Percentiles rank a stretch among this genome's conserved stretches.
These are phyloP conservation scores for Pantala flavescens DNA, from an alignment of 1,140 invertebrate genomes.

Conservation along the genomic window DNA sequence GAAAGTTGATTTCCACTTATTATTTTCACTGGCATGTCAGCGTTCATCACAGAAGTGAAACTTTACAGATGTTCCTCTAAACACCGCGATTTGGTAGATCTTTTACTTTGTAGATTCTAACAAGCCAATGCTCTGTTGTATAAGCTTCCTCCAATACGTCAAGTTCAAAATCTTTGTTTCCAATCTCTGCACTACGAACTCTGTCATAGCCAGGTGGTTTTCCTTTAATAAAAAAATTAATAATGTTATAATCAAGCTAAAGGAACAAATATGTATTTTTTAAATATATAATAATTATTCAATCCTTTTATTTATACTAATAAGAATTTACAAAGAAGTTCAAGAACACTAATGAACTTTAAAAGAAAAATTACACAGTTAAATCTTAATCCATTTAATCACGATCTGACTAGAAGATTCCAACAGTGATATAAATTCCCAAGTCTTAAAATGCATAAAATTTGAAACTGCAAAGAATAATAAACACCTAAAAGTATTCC, in stretches of 20 bases:
- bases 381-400: no score
- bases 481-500: no score
- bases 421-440: no score
- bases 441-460: no score
- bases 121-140: slow-evolving; percentile 92
- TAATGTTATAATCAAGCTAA: neutral
- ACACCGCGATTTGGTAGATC: slow-evolving; percentile 73
- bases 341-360: no score
- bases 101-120: slow-evolving; percentile 91
- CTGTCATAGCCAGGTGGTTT: slow-evolving; percentile 84
- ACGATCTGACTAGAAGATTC: no score
- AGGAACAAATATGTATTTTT: no score
- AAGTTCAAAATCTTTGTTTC: slow-evolving; percentile 89
- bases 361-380: no score
- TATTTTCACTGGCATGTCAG: no score
- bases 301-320: neutral
- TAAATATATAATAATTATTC: slow-evolving; percentile 16
- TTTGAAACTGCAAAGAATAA: no score
- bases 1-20: no score
- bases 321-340: slow-evolving; percentile 19
- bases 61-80: slow-evolving; percentile 27
- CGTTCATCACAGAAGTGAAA: no score
- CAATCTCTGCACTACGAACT: slow-evolving; percentile 83
- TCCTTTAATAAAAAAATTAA: slow-evolving; percentile 36
- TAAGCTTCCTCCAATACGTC: slow-evolving; percentile 89